phyloP scores from a whole-genome alignment of 1,140 invertebrate genomes.

The Nasonia vitripennis region DNA sequence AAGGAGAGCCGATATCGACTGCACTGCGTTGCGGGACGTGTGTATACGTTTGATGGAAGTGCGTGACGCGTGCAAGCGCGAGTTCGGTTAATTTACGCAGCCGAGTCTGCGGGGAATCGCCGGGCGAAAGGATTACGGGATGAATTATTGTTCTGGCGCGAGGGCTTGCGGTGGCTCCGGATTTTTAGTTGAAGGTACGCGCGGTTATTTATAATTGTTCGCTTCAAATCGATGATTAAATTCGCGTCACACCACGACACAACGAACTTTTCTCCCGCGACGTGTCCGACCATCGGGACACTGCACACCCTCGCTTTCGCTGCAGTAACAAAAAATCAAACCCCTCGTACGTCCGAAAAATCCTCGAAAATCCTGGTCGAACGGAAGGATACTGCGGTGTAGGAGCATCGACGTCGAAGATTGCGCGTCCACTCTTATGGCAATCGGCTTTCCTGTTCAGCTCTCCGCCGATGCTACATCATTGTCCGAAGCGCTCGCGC shows the following conservation, averaged over 20 bases:
- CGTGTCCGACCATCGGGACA: not conserved
- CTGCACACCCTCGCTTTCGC: not conserved
- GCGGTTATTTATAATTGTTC: too few species aligned
- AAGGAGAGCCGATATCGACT: slow-evolving; percentile 36
- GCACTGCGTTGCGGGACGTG: not conserved
- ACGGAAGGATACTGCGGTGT: slow-evolving; percentile 65
- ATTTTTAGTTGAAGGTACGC: too few species aligned
- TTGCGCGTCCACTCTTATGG: not conserved
- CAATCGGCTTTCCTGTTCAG: not conserved
- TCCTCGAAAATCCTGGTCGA: slow-evolving; percentile 9
- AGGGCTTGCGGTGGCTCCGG: too few species aligned
- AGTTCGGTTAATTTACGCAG: not conserved
- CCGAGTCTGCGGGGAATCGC: not conserved
- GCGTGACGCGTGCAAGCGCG: not conserved
- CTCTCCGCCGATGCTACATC: not conserved
- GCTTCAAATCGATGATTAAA: too few species aligned
- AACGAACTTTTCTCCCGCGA: too few species aligned
- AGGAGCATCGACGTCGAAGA: slow-evolving; percentile 32
- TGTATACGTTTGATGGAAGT: not conserved
- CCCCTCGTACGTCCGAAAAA: not conserved
- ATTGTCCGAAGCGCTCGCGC: slow-evolving; percentile 14
- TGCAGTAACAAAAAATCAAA: not conserved
- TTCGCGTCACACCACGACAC: too few species aligned
- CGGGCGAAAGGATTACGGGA: too few species aligned
- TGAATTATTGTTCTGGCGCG: too few species aligned